Conservation (phyloP, 1,140 invertebrate species). For the Drosophila melanogaster region Release_6_plus_ISO1_MT NT_037436.4:16702501-16703000, state of each 20-base stretch:
- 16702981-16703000: not conserved
- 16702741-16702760: conserved; percentile 4
- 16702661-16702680: conserved; percentile 76
- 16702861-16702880: conserved; percentile 35
- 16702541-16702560: too few relatives aligned
- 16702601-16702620: not conserved
- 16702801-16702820: conserved; percentile 70
- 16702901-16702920: conserved; percentile 29
- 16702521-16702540: not conserved
- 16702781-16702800: conserved; percentile 24
- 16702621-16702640: conserved; percentile 66
- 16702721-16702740: conserved; percentile 30
- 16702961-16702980: not conserved
- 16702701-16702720: not conserved
- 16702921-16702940: conserved; percentile 66
- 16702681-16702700: conserved; percentile 2
- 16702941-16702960: conserved; percentile 42
- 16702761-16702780: not conserved
- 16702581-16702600: not conserved
- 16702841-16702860: conserved; percentile 28
- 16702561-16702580: not conserved
- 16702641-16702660: conserved; percentile 63
- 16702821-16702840: conserved; percentile 71
- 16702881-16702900: conserved; percentile 31
- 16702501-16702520: conserved; percentile 15